Conservation (phyloP, 2,888 invertebrate genomes). For the Chaitophorus viminalis region DNA sequence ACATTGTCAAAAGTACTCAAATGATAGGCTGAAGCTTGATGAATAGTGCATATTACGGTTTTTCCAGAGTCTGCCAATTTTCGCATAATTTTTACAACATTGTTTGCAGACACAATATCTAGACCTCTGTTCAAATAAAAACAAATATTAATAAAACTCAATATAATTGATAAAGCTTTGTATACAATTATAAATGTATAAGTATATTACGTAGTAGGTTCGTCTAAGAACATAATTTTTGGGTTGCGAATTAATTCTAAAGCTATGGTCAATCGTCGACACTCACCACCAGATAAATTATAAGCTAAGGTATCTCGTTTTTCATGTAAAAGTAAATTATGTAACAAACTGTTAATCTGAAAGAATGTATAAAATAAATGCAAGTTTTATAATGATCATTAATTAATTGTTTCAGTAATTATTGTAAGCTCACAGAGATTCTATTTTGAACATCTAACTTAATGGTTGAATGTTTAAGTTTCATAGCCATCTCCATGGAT, state of each 20-base stretch:
- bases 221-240: conserved; percentile 57
- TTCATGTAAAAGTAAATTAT: conserved; percentile 46
- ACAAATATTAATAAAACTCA: background rate
- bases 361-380: no score
- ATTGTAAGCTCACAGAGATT: conserved; percentile 30
- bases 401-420: background rate
- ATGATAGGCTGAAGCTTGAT: conserved; percentile 88
- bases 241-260: conserved; percentile 56
- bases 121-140: conserved; percentile 73
- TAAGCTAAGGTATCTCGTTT: conserved; percentile 28
- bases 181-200: background rate
- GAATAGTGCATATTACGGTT: conserved; percentile 88
- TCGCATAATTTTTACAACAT: conserved; percentile 82
- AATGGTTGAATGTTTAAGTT: conserved; percentile 74
- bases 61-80: conserved; percentile 84
- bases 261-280: conserved; percentile 50
- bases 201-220: conserved; percentile 53
- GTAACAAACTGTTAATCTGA: conserved; percentile 33
- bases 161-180: background rate
- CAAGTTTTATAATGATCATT: background rate
- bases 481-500: conserved; percentile 85
- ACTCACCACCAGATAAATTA: conserved; percentile 50
- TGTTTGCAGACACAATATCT: conserved; percentile 84
- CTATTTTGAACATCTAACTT: conserved; percentile 32
- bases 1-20: conserved; percentile 90